phyloP scores from a whole-genome alignment of 1,140 invertebrate species.

The Cotesia vestalis region DNA sequence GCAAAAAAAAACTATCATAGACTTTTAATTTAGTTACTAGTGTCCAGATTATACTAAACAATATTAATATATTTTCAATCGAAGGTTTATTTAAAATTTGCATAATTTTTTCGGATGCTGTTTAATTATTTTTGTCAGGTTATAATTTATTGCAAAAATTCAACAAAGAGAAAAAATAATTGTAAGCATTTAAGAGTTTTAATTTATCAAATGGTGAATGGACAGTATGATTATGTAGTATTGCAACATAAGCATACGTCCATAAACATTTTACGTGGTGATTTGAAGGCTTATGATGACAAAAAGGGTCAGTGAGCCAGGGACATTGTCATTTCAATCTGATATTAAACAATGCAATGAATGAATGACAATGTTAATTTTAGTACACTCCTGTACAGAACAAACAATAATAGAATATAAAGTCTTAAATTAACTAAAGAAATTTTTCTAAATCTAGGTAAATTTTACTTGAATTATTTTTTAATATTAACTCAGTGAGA shows the following conservation, averaged over 20 bases:
- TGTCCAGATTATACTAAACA: not conserved
- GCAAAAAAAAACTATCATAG: slow-evolving; percentile 47
- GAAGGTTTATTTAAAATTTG: too few relatives aligned
- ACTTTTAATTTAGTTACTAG: slow-evolving; percentile 31
- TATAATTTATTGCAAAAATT: slow-evolving; percentile 17
- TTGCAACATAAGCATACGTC: slow-evolving; percentile 46
- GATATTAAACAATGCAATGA: not conserved
- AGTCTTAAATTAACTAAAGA: too few relatives aligned
- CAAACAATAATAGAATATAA: too few relatives aligned
- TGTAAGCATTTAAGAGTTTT: not conserved
- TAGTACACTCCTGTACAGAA: not conserved
- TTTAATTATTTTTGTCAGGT: slow-evolving; percentile 18
- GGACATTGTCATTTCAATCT: slow-evolving; percentile 44
- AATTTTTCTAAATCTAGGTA: too few relatives aligned
- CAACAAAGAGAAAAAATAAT: slow-evolving; percentile 11
- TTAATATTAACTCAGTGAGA: too few relatives aligned
- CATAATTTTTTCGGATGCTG: slow-evolving; percentile 1
- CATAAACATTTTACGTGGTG: slow-evolving; percentile 33
- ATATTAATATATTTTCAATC: not conserved
- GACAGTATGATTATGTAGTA: not conserved
- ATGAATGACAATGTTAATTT: not conserved
- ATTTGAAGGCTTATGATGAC: slow-evolving; percentile 39
- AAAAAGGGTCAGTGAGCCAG: slow-evolving; percentile 56
- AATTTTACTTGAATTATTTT: too few relatives aligned
- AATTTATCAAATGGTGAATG: not conserved